Conservation (phyloP, 2,888 invertebrate genomes). For the Cepaea hortensis region DNA sequence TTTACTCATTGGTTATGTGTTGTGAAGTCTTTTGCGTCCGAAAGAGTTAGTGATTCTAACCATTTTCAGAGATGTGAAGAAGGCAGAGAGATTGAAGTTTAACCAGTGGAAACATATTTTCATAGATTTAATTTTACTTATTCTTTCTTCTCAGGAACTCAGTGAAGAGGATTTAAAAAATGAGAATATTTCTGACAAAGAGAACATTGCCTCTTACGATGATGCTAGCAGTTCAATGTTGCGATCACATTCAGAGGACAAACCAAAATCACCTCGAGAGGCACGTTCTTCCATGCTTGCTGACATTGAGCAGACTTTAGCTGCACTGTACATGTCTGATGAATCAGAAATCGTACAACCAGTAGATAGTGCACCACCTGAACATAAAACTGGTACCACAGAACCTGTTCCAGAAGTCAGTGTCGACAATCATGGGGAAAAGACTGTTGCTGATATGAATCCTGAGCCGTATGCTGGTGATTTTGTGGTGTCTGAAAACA, state of each 20-base stretch:
- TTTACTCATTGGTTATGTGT: too few relatives aligned
- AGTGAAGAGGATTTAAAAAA: constrained; percentile 19
- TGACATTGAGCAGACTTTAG: constrained; percentile 51
- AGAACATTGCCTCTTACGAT: background rate
- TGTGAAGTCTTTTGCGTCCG: too few relatives aligned
- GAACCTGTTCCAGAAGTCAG: background rate
- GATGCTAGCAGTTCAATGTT: constrained; percentile 1
- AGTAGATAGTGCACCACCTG: background rate
- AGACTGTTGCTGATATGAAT: background rate
- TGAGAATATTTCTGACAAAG: background rate
- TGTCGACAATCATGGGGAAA: background rate
- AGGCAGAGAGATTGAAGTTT: too few relatives aligned
- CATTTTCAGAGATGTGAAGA: too few relatives aligned
- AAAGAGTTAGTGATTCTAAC: too few relatives aligned
- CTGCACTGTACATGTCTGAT: constrained; percentile 39
- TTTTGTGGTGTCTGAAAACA: background rate
- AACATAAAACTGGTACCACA: background rate
- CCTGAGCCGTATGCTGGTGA: background rate
- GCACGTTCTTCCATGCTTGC: constrained; percentile 51
- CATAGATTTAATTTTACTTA: too few relatives aligned
- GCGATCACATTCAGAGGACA: constrained; percentile 15
- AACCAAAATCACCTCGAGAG: background rate
- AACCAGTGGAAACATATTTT: too few relatives aligned
- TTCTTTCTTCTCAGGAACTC: constrained; percentile 17
- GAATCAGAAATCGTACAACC: background rate